A percentile compares a stretch with the other conserved stretches of the same genome.
Conservation (phyloP, 2,888 invertebrate genomes). For the Crossocerus cetratus region DNA sequence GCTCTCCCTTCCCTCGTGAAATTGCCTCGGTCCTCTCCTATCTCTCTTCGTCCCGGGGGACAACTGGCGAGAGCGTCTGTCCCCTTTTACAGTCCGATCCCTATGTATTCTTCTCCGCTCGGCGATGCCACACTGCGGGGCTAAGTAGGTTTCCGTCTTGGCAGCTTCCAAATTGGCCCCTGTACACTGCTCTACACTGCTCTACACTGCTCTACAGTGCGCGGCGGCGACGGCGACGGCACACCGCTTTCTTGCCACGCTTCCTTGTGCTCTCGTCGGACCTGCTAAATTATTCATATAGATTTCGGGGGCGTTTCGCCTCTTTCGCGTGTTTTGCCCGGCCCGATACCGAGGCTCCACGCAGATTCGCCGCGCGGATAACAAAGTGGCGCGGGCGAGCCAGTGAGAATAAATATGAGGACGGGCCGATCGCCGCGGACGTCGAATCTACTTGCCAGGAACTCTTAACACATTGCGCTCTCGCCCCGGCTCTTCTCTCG, state of each 20-base stretch:
- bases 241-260: slow-evolving; percentile 2
- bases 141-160: slow-evolving; percentile 52
- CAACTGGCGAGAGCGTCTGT: slow-evolving; percentile 51
- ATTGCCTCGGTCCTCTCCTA: slow-evolving; percentile 46
- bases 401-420: neutral
- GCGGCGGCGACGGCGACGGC: neutral
- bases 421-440: neutral
- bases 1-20: slow-evolving; percentile 59
- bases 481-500: no score
- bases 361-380: neutral
- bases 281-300: slow-evolving; percentile 25
- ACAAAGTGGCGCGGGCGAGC: neutral
- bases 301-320: slow-evolving; percentile 7
- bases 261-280: slow-evolving; percentile 1
- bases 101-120: slow-evolving; percentile 44
- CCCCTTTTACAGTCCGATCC: slow-evolving; percentile 56
- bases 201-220: slow-evolving; percentile 20
- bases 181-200: no score
- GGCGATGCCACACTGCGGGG: slow-evolving; percentile 29
- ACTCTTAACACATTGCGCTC: no score
- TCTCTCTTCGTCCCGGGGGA: slow-evolving; percentile 37
- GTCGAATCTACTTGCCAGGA: no score
- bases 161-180: slow-evolving; percentile 38
- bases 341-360: neutral
- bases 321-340: neutral